phyloP scores from a whole-genome alignment of 2,113 vertebrate species.

The Neofelis nebulosa region DNA sequence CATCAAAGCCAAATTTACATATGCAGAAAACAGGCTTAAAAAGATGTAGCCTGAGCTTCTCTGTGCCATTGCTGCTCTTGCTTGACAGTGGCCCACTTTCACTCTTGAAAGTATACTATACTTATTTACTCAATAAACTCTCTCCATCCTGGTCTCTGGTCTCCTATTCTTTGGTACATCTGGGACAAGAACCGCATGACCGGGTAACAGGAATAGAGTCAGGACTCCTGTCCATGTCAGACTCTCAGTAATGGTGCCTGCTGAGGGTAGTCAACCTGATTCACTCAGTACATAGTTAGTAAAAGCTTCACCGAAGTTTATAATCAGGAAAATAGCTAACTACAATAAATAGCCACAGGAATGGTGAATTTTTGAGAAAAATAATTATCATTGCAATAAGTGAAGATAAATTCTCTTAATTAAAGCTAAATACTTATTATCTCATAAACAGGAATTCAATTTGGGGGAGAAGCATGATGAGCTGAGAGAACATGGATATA shows the following conservation, averaged over 20 bases:
- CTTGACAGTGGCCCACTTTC: too few species aligned
- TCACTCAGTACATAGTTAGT: neutral
- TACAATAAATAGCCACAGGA: neutral
- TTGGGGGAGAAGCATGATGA: neutral
- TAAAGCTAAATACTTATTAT: conserved; percentile 18
- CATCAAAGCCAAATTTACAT: too few species aligned
- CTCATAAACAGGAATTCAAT: neutral
- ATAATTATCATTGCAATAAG: neutral
- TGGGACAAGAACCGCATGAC: too few species aligned
- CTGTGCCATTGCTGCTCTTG: neutral
- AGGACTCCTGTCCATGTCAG: neutral
- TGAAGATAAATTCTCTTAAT: neutral
- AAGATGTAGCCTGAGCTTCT: neutral
- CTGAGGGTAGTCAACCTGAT: neutral
- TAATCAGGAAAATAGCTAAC: neutral
- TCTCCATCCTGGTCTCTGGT: too few species aligned
- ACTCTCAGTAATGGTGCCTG: neutral
- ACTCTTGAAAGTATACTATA: too few species aligned
- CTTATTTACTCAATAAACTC: too few species aligned
- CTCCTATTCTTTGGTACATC: too few species aligned
- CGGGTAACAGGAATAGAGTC: neutral
- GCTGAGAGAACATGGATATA: neutral
- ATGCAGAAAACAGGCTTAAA: neutral
- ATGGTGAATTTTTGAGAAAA: neutral
- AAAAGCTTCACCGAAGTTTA: neutral